These are phyloP conservation scores for Sebastolobus altivelis DNA, from an alignment of 2,797 vertebrate genomes.

Conservation along the genomic window DNA sequence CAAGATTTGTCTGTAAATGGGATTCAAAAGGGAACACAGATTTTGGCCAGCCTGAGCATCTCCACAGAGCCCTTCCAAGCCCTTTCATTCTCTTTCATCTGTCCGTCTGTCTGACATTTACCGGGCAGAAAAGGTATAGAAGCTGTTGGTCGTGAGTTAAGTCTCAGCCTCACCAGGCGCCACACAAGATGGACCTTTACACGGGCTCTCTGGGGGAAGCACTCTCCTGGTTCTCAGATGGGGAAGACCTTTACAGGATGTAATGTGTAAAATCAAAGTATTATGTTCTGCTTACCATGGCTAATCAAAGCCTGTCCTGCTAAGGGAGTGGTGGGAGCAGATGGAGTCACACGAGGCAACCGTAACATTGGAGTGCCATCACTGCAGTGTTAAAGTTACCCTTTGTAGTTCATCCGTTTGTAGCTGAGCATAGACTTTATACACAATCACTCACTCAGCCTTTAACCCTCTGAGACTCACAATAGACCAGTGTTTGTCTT, in stretches of 20 bases:
- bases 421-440: neutral
- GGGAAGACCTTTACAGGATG: slow-evolving; percentile 63
- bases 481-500: neutral
- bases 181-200: slow-evolving; percentile 68
- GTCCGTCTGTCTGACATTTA: slow-evolving; percentile 70
- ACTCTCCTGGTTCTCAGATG: slow-evolving; percentile 32
- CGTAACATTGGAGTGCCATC: slow-evolving; percentile 9
- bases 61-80: slow-evolving; percentile 64
- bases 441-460: neutral
- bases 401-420: slow-evolving; percentile 5
- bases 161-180: slow-evolving; percentile 47
- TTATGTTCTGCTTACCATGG: slow-evolving; percentile 47
- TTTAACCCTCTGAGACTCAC: neutral
- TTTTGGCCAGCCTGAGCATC: slow-evolving; percentile 45
- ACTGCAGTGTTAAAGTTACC: neutral
- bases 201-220: slow-evolving; percentile 46
- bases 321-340: neutral
- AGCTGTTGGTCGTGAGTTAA: slow-evolving; percentile 53
- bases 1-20: slow-evolving; percentile 32
- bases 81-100: slow-evolving; percentile 67
- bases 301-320: slow-evolving; percentile 37
- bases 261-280: slow-evolving; percentile 46
- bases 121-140: slow-evolving; percentile 56
- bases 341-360: neutral
- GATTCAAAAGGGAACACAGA: slow-evolving; percentile 33